A percentile compares a stretch with the other conserved stretches of the same genome.
Evolutionary conservation across 23 tunicate genomes (phyloP).

Genomic region (Clavelina lepadiformis): DNA sequence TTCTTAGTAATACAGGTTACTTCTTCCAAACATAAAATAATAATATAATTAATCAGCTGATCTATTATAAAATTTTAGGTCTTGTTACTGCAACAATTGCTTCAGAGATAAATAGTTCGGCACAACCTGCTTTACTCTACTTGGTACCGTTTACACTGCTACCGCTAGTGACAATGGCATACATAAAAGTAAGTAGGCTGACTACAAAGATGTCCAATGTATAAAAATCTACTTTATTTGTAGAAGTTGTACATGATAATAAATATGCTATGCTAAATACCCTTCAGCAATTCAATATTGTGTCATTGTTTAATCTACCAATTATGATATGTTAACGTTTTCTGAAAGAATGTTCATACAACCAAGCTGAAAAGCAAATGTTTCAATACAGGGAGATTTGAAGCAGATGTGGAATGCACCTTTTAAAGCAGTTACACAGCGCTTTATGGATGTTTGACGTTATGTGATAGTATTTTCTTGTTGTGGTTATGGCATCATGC

Average conservation of each 20-base stretch:
- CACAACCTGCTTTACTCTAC: slow-evolving; percentile 89
- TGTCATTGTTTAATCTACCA: background rate
- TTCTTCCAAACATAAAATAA: no score
- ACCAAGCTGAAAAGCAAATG: no score
- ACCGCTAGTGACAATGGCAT: slow-evolving; percentile 94
- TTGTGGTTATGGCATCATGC: no score
- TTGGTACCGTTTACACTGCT: slow-evolving; percentile 89
- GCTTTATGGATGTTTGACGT: slow-evolving; percentile 85
- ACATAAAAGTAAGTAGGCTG: slow-evolving; percentile 59
- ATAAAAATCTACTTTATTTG: background rate
- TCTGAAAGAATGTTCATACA: background rate
- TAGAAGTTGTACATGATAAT: background rate
- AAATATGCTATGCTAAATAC: background rate
- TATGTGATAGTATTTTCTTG: no score
- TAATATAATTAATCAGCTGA: no score
- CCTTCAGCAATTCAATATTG: background rate
- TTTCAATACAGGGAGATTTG: slow-evolving; percentile 70
- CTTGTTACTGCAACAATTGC: slow-evolving; percentile 90
- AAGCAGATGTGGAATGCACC: slow-evolving; percentile 99
- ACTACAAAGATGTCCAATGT: background rate
- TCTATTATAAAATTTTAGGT: no score
- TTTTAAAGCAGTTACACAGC: slow-evolving; percentile 88
- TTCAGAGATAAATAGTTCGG: slow-evolving; percentile 80
- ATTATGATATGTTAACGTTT: background rate
- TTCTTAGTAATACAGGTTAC: no score